Percentiles rank a stretch among this genome's conserved stretches.
These are phyloP conservation scores for Sciurus niger DNA, from an alignment of 2,113 vertebrate species.

Conservation along the genomic window DNA sequence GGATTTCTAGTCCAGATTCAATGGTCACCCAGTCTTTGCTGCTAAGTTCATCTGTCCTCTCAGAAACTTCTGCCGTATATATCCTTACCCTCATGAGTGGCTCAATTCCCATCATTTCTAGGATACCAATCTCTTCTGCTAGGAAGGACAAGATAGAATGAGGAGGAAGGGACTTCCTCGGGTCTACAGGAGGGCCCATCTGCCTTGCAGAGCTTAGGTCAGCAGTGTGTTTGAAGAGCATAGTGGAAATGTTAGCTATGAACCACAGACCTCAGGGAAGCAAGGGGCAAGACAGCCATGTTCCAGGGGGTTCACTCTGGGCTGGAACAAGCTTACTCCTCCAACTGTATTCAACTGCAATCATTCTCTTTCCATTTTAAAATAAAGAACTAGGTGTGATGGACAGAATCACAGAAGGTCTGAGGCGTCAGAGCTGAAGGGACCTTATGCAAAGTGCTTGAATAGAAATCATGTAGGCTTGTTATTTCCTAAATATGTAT, in stretches of 20 bases:
- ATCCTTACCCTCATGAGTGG: slow-evolving; percentile 45
- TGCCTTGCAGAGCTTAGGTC: not conserved
- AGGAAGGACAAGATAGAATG: not conserved
- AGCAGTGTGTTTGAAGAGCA: not conserved
- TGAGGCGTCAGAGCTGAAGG: not conserved
- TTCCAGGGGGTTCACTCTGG: not conserved
- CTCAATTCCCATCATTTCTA: not conserved
- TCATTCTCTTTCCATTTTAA: not conserved
- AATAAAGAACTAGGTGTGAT: not conserved
- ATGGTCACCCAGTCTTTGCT: slow-evolving; percentile 64
- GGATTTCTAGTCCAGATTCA: not conserved
- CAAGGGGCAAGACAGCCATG: not conserved
- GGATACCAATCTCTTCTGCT: slow-evolving; percentile 12
- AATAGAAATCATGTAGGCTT: not conserved
- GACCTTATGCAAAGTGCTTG: not conserved
- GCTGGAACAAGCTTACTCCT: not conserved
- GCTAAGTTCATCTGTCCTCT: slow-evolving; percentile 71
- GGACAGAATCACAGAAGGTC: not conserved
- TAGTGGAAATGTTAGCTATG: not conserved
- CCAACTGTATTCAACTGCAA: not conserved
- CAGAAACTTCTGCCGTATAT: slow-evolving; percentile 70
- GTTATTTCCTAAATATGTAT: too few species aligned
- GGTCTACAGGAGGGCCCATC: not conserved
- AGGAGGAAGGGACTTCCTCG: not conserved
- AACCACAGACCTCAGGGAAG: not conserved